Evolutionary conservation across 2,113 vertebrate genomes (phyloP).

Genomic region (Edolisoma coerulescens): DNA sequence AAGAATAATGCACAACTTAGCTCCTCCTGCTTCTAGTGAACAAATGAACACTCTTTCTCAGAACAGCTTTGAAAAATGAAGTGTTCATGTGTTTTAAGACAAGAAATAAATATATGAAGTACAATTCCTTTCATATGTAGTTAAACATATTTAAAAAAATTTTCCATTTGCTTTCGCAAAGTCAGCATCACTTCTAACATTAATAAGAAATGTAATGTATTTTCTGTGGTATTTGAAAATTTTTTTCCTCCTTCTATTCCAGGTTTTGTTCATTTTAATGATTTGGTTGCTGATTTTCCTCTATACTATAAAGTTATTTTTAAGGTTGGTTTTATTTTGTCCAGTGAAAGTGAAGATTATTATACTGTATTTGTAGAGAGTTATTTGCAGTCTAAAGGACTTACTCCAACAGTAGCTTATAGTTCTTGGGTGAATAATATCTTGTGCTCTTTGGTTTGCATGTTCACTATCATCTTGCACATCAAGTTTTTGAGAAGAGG

Average conservation of each 20-base stretch:
- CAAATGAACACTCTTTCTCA: background rate
- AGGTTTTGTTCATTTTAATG: background rate
- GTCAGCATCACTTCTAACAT: background rate
- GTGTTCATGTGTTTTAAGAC: background rate
- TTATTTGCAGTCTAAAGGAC: background rate
- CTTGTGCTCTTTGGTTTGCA: background rate
- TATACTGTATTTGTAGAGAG: background rate
- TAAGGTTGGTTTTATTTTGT: background rate
- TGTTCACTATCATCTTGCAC: background rate
- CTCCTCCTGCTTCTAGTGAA: background rate
- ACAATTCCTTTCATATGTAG: background rate
- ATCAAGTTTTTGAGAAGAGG: background rate
- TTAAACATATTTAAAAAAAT: background rate
- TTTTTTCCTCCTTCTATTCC: background rate
- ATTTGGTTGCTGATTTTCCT: background rate
- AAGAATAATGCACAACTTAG: background rate
- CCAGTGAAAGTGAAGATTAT: background rate
- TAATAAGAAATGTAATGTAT: background rate
- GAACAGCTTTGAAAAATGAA: background rate
- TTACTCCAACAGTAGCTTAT: background rate
- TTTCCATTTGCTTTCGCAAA: background rate
- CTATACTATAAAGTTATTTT: background rate
- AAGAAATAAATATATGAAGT: background rate
- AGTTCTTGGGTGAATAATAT: background rate
- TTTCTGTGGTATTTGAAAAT: background rate